Evolutionary conservation across 2,888 invertebrate genomes (phyloP), one percentile per base, ranked within the genome.

Genomic region (Graphium colonna): DNA sequence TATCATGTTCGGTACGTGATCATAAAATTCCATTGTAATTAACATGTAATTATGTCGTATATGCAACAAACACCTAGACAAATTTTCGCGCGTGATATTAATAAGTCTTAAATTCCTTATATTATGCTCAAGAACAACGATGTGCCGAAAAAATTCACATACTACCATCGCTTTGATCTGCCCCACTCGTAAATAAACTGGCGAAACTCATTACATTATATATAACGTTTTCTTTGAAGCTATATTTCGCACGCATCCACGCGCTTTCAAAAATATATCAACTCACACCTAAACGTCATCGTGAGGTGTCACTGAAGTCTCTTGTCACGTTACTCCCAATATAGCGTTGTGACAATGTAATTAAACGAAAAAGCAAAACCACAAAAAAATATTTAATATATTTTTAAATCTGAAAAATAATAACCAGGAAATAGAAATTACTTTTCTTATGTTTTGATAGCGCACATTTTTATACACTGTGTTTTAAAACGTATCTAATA

Each of bases 211-310:
- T 53, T 53, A 53, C 53, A 49, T 44, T 53, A 49, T 49, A 28
- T 48, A 31, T 43, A 28, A 16, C 18, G 26, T 31, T 49, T 44
- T 44, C 53, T 53, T 53, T 53, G 53, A 53, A 53, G 53, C 18
- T 53, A 53, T 43, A 44, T 53, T 53, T 53, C 44, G 53, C 53
- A 18, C 44, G 49, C 44, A 21, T 45, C 39, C 39, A 31, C 31
- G 53, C 48, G 4, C 43, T 44, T 49, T 49, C 49, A 53, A 53
- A 53, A 53, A 53, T 49, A 53, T 44, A 48, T 53, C 53, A 53
- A 26, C 16, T 53, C 53, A 53, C 53, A 53, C 53, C 48, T 53
- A 43, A 39, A 28, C 28, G 48, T 44, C 48, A 36, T 38, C 17
- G 43, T 13, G 18, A 53, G 53, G 49, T 53, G 49, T 53, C 39